Conservation (phyloP, 2,113 vertebrate species). For the Copsychus sechellarum region DNA sequence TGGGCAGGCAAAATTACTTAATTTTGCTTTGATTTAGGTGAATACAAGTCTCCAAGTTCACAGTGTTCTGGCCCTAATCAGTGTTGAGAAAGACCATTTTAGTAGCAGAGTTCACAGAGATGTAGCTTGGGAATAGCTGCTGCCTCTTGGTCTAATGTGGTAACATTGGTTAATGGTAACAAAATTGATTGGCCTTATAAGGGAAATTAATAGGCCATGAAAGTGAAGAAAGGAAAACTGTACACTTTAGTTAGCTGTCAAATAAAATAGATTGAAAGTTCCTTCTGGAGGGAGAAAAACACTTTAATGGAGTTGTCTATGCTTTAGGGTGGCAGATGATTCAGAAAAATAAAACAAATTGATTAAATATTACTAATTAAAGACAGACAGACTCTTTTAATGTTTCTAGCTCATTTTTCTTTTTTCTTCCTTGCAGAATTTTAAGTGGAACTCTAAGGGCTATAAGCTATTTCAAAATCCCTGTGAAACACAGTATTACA, state of each 20-base stretch:
- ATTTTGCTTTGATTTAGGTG: neutral
- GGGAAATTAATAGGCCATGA: conserved; percentile 29
- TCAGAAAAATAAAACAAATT: neutral
- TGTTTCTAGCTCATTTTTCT: neutral
- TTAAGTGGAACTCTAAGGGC: neutral
- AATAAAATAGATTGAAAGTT: neutral
- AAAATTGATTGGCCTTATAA: neutral
- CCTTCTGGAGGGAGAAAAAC: neutral
- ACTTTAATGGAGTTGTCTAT: neutral
- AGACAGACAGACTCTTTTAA: neutral
- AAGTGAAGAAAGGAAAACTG: neutral
- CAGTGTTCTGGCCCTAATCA: neutral
- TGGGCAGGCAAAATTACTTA: neutral
- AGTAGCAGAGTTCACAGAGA: neutral
- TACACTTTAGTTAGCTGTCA: neutral
- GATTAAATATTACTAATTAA: neutral
- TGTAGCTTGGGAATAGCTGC: neutral
- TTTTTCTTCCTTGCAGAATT: neutral
- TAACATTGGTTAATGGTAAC: neutral
- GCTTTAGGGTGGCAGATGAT: neutral
- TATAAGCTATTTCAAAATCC: neutral
- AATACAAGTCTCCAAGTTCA: neutral
- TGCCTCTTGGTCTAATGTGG: neutral
- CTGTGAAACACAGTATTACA: neutral
- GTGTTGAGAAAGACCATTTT: neutral